Evolutionary conservation across 2,888 invertebrate species (phyloP), one percentile per base, ranked within the genome.

Genomic region (Hydrotaea diabolus): DNA sequence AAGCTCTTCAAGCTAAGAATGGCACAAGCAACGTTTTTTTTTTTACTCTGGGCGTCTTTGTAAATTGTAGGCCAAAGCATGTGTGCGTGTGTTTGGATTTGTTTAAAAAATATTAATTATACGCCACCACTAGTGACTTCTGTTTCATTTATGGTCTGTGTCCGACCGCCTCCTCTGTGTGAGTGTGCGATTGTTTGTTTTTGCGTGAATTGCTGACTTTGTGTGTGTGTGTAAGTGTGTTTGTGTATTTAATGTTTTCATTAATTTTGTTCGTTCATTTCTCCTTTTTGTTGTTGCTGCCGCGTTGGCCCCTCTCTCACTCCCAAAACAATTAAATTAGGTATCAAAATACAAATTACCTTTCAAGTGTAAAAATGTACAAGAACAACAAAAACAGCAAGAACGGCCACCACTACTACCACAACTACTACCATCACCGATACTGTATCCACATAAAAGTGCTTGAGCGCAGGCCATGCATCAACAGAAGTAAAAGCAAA

Each of bases 301-400:
- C n/a, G n/a, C n/a, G n/a, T n/a, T n/a, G n/a, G n/a, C n/a, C 49
- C 13, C 26, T 13, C 7, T 19, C 26, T 69, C 1, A 46, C 15
- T 74, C 23, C n/a, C 23, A 74, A 59, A 74, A 59, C 59, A 62
- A 57, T 74, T 74, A 74, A 74, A 74, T 74, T 74, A 46, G 74
- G 59, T 74, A 62, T 59, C 62, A 62, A 74, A 74, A 74, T 36
- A 74, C 46, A 59, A 73, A 46, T 62, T 74, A 74, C 74, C 59
- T 74, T 74, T 74, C 59, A 74, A 46, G 46, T 74, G 62, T 74
- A 59, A 74, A 74, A 46, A 59, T 59, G 69, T 5, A 23, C 23
- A 23, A 69, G 43, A 43, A 46, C 69, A 39, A 39, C 15, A 49
- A 49, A 2, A 49, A 49, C 49, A n/a, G n/a, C n/a, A 23, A 23